phyloP scores from a whole-genome alignment of 30 jellyfish, hydroid and myxozoan genomes.

The Morbakka virulenta region DNA sequence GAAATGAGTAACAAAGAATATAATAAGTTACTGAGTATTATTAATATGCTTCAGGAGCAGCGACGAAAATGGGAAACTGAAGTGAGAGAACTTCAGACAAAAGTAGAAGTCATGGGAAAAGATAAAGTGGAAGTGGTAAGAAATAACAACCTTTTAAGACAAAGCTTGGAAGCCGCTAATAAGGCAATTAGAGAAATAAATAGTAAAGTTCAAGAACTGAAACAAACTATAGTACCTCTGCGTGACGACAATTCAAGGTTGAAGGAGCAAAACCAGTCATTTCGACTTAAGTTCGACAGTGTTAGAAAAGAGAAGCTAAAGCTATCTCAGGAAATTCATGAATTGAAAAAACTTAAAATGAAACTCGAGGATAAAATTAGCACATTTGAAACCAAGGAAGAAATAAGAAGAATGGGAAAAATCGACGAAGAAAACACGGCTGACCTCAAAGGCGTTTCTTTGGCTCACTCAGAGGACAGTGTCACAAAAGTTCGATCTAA shows the following conservation, averaged over 20 bases:
- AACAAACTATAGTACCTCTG: conserved; percentile 90
- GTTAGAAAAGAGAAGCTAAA: conserved; percentile 52
- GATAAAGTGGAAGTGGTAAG: conserved; percentile 62
- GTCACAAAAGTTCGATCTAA: too few relatives aligned
- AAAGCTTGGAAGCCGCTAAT: conserved; percentile 97
- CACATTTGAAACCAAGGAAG: not conserved
- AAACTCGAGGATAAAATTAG: conserved; percentile 41
- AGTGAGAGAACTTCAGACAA: conserved; percentile 39
- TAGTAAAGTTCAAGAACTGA: conserved; percentile 90
- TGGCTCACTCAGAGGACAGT: too few relatives aligned
- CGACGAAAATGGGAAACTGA: conserved; percentile 82
- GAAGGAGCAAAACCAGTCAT: conserved; percentile 56
- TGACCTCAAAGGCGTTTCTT: too few relatives aligned
- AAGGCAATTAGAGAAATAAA: conserved; percentile 92
- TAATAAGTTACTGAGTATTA: conserved; percentile 65
- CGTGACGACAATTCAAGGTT: conserved; percentile 78
- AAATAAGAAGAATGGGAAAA: not conserved
- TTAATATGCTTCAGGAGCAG: conserved; percentile 80
- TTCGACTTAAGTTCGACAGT: conserved; percentile 57
- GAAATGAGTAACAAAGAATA: conserved; percentile 74
- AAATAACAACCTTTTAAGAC: conserved; percentile 75
- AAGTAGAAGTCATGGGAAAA: conserved; percentile 45
- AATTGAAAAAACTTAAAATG: conserved; percentile 39
- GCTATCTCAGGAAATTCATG: conserved; percentile 51
- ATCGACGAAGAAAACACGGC: not conserved